Evolutionary conservation across 2,888 invertebrate genomes (phyloP).

Genomic region (Nycteola revayana): DNA sequence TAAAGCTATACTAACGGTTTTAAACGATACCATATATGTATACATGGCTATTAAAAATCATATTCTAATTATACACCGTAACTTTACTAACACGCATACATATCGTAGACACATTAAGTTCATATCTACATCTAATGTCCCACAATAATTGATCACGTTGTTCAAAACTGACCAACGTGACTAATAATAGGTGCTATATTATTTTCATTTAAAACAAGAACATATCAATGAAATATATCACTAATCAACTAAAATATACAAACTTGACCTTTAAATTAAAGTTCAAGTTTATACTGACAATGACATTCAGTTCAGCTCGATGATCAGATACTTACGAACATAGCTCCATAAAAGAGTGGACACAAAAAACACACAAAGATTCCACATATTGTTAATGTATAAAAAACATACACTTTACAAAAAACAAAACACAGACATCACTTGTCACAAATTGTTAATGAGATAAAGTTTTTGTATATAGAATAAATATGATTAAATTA

Average conservation of each 20-base stretch:
- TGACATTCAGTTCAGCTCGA: constrained; percentile 1
- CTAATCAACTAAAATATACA: background rate
- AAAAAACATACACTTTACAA: constrained; percentile 8
- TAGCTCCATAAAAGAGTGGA: constrained; percentile 44
- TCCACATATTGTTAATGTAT: constrained; percentile 42
- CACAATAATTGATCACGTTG: constrained; percentile 8
- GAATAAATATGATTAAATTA: constrained; percentile 6
- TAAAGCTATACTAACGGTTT: too few relatives aligned
- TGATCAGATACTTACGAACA: constrained; percentile 42
- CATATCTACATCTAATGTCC: too few relatives aligned
- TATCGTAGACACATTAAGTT: too few relatives aligned
- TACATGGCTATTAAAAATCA: too few relatives aligned
- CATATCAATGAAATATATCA: too few relatives aligned
- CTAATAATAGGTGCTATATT: too few relatives aligned
- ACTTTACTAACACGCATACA: too few relatives aligned
- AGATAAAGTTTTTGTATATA: background rate
- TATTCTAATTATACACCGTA: too few relatives aligned
- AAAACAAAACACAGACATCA: constrained; percentile 24
- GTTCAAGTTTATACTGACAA: constrained; percentile 7
- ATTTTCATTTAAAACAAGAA: too few relatives aligned
- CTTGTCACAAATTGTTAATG: constrained; percentile 4
- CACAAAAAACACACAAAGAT: constrained; percentile 40
- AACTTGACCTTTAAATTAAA: constrained; percentile 8
- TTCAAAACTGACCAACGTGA: too few relatives aligned
- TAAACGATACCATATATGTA: too few relatives aligned